These are phyloP conservation scores for Phrixothrix hirtus DNA, from an alignment of 2,888 invertebrate genomes.

Conservation along the genomic window DNA sequence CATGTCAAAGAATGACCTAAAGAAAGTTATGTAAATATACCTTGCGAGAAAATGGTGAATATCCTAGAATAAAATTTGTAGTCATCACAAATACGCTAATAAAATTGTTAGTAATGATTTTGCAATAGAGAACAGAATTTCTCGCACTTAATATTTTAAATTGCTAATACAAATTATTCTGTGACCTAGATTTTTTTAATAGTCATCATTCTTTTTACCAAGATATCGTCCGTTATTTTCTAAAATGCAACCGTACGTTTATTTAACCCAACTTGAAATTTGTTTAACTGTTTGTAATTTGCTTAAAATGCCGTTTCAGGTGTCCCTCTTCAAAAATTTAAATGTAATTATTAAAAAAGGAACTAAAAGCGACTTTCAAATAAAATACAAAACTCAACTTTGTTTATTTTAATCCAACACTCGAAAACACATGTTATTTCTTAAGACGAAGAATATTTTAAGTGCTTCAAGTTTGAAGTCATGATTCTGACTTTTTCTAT, in stretches of 20 bases:
- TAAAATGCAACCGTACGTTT: constrained; percentile 15
- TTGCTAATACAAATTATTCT: constrained; percentile 35
- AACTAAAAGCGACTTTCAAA: constrained; percentile 16
- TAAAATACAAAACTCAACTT: constrained; percentile 23
- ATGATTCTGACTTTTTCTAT: constrained; percentile 33
- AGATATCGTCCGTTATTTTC: constrained; percentile 26
- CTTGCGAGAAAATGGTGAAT: constrained; percentile 12
- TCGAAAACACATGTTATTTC: constrained; percentile 38
- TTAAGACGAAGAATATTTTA: constrained; percentile 36
- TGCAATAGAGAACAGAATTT: constrained; percentile 26
- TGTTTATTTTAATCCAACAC: constrained; percentile 37
- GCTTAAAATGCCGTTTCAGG: constrained; percentile 12
- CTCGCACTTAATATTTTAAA: constrained; percentile 29
- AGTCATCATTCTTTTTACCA: constrained; percentile 19
- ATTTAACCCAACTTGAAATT: constrained; percentile 11
- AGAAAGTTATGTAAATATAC: constrained; percentile 16
- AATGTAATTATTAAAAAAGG: constrained; percentile 13
- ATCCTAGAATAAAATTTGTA: constrained; percentile 7
- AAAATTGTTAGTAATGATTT: constrained; percentile 30
- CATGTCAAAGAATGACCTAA: constrained; percentile 1
- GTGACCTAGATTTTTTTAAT: constrained; percentile 33
- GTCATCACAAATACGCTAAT: constrained; percentile 28
- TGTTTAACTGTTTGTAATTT: constrained; percentile 24
- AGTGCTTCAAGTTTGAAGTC: constrained; percentile 36
- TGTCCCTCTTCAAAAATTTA: constrained; percentile 11